Evolutionary conservation across 2,797 vertebrate genomes (phyloP), one percentile per base, ranked within the genome.

Genomic region (Intellagama lesueurii): DNA sequence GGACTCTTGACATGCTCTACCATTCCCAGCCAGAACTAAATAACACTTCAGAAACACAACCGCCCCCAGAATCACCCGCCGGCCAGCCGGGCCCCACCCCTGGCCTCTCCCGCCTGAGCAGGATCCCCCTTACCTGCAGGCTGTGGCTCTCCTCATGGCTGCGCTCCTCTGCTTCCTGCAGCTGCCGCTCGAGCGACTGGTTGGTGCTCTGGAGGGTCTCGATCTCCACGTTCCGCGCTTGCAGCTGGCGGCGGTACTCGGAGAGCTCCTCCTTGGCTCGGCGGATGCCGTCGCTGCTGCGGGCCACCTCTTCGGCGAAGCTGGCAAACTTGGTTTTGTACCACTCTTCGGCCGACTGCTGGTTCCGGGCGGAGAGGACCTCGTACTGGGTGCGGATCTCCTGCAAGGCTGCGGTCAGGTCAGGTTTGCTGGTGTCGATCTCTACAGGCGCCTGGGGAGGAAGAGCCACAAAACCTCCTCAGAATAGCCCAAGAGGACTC

Each of bases 401-500:
- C 76, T 89, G 85, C 82, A 89, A 96, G 30, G 98, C 98, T 14
- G 98, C 98, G 76, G 97, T 98, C 87, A 99, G 98, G 88, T 99
- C 98, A 0, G 98, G 98, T 90, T 98, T 98, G 89, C 98, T 84
- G 93, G 97, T 83, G 82, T 98, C 98, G 97, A 98, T 96, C 95
- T 98, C 98, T 89, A 98, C 98, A 92, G 98, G 98, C 1, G 98
- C 97, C 94, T 98, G 98, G 90, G 98, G 96, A 95, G 98, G 98
- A 32, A 22, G 7, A 6, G 8, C 3, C 14, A 26, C 9, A 44
- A 17, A 28, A 30, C 5, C 75, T 9, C 11, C 22, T 11, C 73
- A 17, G 73, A 40, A 35, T 17, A 1, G 32, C 73, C 73, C 72
- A 0, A 19, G 7, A 32, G n/a, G 9, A 14, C 9, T 14, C 52